A percentile compares a stretch with the other conserved stretches of the same genome.
Evolutionary conservation across 1,140 invertebrate species (phyloP).

Genomic region (Hyposmocoma kahamanoa): DNA sequence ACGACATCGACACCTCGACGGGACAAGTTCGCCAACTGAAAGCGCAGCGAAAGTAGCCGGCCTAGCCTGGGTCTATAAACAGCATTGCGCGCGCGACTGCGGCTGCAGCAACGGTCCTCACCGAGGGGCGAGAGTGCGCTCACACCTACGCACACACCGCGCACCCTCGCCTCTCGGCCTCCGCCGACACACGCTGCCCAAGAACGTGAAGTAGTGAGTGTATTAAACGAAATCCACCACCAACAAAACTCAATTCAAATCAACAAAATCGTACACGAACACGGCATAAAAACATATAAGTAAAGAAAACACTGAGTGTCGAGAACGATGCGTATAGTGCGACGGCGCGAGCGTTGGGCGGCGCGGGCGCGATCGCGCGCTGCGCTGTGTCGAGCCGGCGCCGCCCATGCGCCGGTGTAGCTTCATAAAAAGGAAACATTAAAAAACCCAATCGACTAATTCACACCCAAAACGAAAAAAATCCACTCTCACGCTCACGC

Average conservation of each 20-base stretch:
- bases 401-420: slow-evolving; percentile 64
- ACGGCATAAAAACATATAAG: slow-evolving; percentile 70
- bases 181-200: slow-evolving; percentile 16
- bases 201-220: slow-evolving; percentile 48
- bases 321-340: slow-evolving; percentile 61
- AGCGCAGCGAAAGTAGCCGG: neutral
- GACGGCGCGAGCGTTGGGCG: slow-evolving; percentile 56
- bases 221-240: slow-evolving; percentile 73
- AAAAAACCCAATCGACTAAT: slow-evolving; percentile 73
- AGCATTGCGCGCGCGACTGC: slow-evolving; percentile 5
- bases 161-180: slow-evolving; percentile 5
- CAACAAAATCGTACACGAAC: slow-evolving; percentile 71
- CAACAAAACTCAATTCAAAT: slow-evolving; percentile 71
- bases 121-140: slow-evolving; percentile 30
- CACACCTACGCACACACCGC: slow-evolving; percentile 39
- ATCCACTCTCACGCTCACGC: slow-evolving; percentile 72
- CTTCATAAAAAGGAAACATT: slow-evolving; percentile 69
- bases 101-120: slow-evolving; percentile 14
- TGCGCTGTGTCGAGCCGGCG: slow-evolving; percentile 29
- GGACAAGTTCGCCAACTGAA: neutral
- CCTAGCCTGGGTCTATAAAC: neutral
- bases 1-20: neutral
- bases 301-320: slow-evolving; percentile 68
- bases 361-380: slow-evolving; percentile 29
- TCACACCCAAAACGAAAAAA: slow-evolving; percentile 72